Percentiles rank a stretch among this genome's conserved stretches.
Evolutionary conservation across 1,140 invertebrate genomes (phyloP).

Genomic region (Anastrepha ludens): DNA sequence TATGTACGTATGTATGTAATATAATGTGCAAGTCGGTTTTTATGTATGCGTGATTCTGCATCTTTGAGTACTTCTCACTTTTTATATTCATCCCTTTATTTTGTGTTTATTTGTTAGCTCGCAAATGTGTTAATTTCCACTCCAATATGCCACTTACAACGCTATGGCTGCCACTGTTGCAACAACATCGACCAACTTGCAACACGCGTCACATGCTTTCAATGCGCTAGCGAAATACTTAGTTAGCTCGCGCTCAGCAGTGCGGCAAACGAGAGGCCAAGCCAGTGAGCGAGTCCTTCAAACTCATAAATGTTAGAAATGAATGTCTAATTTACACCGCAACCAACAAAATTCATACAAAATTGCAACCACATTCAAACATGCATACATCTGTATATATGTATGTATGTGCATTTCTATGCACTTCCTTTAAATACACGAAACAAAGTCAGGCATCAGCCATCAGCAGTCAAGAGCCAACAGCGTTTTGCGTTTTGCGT

Average conservation of each 20-base stretch:
- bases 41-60: not conserved
- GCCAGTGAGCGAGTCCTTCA: not conserved
- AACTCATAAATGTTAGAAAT: constrained; percentile 35
- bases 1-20: not conserved
- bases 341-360: constrained; percentile 21
- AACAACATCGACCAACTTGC: constrained; percentile 7
- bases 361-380: not conserved
- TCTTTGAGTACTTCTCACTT: constrained; percentile 2
- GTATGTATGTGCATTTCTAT: not conserved
- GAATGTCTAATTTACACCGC: constrained; percentile 34
- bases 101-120: not conserved
- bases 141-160: constrained; percentile 47
- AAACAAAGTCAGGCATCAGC: not conserved
- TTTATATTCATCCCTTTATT: constrained; percentile 29
- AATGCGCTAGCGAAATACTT: not conserved
- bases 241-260: not conserved
- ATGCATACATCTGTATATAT: not conserved
- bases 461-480: constrained; percentile 35
- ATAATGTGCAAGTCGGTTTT: not conserved
- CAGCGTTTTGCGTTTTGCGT: not conserved
- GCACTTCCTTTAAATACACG: not conserved
- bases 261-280: not conserved
- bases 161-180: not conserved
- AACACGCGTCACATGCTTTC: constrained; percentile 41
- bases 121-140: constrained; percentile 52